A percentile compares a stretch with the other conserved stretches of the same genome.
Evolutionary conservation across 2,113 vertebrate species (phyloP).

Genomic region (Guaruba guarouba): DNA sequence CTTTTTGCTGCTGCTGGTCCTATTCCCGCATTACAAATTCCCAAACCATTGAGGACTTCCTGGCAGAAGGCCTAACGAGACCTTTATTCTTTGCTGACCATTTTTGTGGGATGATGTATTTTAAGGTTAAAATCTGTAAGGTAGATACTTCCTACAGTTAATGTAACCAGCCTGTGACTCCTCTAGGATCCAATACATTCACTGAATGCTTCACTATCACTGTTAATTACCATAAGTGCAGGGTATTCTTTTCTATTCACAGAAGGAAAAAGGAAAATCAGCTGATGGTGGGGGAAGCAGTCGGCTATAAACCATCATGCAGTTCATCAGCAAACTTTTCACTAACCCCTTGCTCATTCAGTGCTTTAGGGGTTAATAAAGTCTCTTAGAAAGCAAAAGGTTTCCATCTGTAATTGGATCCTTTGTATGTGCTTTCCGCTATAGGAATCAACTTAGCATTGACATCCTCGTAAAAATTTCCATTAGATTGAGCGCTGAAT

Average conservation of each 20-base stretch:
- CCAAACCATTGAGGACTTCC: neutral
- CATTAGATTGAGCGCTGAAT: slow-evolving; percentile 77
- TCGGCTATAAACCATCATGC: neutral
- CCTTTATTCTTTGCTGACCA: neutral
- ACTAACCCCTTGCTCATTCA: slow-evolving; percentile 12
- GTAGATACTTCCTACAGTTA: neutral
- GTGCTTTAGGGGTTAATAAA: slow-evolving; percentile 67
- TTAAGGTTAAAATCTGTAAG: neutral
- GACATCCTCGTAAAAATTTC: slow-evolving; percentile 77
- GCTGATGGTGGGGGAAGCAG: neutral
- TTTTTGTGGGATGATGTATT: neutral
- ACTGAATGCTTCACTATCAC: neutral
- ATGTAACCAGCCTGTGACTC: neutral
- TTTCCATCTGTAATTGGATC: slow-evolving; percentile 74
- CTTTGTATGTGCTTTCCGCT: slow-evolving; percentile 76
- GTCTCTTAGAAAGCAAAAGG: slow-evolving; percentile 62
- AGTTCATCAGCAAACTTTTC: slow-evolving; percentile 9
- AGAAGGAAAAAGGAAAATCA: neutral
- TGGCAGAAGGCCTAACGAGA: neutral
- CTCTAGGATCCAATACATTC: neutral
- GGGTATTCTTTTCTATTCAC: neutral
- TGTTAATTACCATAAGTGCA: neutral
- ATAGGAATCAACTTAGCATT: slow-evolving; percentile 75
- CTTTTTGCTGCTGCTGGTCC: neutral
- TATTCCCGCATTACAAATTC: neutral